A percentile compares a stretch with the other conserved stretches of the same genome.
Conservation (phyloP, 64 coral and sea anemone genomes). For the Pocillopora verrucosa region DNA sequence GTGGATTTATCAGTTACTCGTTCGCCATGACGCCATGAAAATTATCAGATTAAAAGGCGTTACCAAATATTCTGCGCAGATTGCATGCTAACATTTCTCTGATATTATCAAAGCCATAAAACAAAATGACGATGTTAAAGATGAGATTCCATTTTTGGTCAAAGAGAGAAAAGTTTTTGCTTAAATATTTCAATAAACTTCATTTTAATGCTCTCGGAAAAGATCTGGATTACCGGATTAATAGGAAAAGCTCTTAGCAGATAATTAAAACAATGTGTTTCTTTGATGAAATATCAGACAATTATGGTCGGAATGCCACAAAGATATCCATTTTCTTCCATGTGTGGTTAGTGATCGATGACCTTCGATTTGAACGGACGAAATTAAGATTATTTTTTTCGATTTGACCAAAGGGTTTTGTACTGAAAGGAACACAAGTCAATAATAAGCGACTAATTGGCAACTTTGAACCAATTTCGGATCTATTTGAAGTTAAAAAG, state of each 20-base stretch:
- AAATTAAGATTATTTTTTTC: background rate
- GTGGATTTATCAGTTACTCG: too few species aligned
- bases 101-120: background rate
- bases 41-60: background rate
- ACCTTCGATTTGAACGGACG: background rate
- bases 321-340: too few species aligned
- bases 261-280: background rate
- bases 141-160: too few species aligned
- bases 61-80: background rate
- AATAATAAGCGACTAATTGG: background rate
- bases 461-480: background rate
- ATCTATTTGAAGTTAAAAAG: background rate
- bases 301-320: background rate
- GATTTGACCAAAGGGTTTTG: background rate
- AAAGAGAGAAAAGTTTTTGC: too few species aligned
- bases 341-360: too few species aligned
- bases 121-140: too few species aligned
- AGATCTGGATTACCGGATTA: background rate
- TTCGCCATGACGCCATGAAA: background rate
- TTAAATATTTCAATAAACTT: too few species aligned
- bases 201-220: background rate
- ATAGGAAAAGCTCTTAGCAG: background rate
- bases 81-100: background rate
- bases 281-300: background rate
- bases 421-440: background rate